Evolutionary conservation across 2,888 invertebrate genomes (phyloP).

Genomic region (Charanyca ferruginea): DNA sequence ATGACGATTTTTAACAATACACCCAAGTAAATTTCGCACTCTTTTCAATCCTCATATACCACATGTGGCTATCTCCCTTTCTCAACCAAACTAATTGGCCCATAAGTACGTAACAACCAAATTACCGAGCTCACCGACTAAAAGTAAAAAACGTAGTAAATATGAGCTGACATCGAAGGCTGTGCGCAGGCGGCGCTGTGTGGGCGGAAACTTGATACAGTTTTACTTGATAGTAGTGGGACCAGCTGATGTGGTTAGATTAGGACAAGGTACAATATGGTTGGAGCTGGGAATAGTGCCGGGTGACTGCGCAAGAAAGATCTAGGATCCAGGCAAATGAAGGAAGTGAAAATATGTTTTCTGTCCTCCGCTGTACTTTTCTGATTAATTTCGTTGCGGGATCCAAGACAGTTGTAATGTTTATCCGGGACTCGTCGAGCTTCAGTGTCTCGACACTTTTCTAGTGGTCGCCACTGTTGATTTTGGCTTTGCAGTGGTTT

Average conservation of each 20-base stretch:
- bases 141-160: slow-evolving; percentile 52
- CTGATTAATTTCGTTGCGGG: no score
- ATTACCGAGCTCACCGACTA: slow-evolving; percentile 14
- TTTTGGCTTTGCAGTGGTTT: no score
- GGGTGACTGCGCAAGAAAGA: no score
- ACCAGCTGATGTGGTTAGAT: slow-evolving; percentile 14
- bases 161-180: slow-evolving; percentile 58
- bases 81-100: slow-evolving; percentile 22
- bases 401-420: no score
- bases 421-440: no score
- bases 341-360: no score
- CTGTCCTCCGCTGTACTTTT: no score
- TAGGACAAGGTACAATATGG: slow-evolving; percentile 4
- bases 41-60: background rate
- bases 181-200: slow-evolving; percentile 50
- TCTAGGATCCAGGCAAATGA: no score
- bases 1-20: no score
- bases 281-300: no score
- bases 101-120: slow-evolving; percentile 25
- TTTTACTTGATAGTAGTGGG: slow-evolving; percentile 51
- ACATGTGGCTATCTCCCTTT: background rate
- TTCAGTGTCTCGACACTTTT: no score
- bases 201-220: slow-evolving; percentile 62
- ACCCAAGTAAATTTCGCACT: background rate
- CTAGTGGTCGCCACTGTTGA: no score